Conservation (phyloP, 2,113 vertebrate species). For the Zosterops japonicus region DNA sequence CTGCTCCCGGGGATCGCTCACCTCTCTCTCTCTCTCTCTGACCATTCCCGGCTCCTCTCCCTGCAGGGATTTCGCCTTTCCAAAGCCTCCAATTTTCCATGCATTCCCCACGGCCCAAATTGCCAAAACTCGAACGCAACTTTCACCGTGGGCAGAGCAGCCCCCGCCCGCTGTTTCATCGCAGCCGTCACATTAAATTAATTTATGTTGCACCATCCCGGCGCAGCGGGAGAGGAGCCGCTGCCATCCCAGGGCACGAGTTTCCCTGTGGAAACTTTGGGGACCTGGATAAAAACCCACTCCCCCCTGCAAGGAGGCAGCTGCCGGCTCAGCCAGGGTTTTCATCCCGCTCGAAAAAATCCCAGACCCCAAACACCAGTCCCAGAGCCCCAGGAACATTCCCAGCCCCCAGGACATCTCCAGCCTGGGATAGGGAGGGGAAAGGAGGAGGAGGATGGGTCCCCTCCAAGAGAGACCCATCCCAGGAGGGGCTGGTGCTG, state of each 20-base stretch:
- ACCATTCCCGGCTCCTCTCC: not conserved
- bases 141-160: not conserved
- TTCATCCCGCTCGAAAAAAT: too few relatives aligned
- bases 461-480: not conserved
- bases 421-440: not conserved
- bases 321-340: not conserved
- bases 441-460: not conserved
- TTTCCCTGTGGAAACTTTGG: not conserved
- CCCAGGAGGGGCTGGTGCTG: not conserved
- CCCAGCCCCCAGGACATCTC: not conserved
- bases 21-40: not conserved
- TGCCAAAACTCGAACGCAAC: not conserved
- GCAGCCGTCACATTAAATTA: not conserved
- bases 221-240: not conserved
- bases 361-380: not conserved
- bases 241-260: not conserved
- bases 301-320: not conserved
- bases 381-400: too few relatives aligned
- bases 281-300: not conserved
- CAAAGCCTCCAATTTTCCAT: not conserved
- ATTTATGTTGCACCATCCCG: not conserved
- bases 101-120: accelerated
- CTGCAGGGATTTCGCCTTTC: not conserved
- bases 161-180: not conserved
- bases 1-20: not conserved